Evolutionary conservation across 2,888 invertebrate genomes (phyloP), one percentile per base, ranked within the genome.

Genomic region (Choristoneura rosaceana): DNA sequence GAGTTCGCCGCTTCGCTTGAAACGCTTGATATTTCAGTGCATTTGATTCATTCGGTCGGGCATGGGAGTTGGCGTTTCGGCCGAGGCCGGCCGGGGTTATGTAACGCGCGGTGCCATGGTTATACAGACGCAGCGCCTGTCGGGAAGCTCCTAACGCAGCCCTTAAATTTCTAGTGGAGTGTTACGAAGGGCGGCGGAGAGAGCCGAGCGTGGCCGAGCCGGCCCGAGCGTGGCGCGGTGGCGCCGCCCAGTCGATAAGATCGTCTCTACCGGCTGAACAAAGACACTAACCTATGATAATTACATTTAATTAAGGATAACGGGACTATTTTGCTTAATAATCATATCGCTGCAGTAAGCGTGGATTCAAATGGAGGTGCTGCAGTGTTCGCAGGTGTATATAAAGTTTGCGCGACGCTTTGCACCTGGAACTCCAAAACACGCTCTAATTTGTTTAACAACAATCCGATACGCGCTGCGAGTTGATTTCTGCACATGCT

Each of bases 231-330:
- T 81, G 86, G 86, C 89, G 86, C 89, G 86, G 88, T 87, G 92
- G 92, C 90, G 91, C 93, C 93, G 93, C 94, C 94, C 92, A 94
- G 94, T 94, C 94, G 94, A 94, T 94, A 94, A 91, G 93, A 91
- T 91, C 88, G 90, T 91, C 92, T 93, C 92, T 87, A 89, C 90
- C 17, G 55, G 55, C 55, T 85, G 91, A 92, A 94, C 94, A 94
- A 94, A 94, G 93, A 92, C 92, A 91, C 90, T 91, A 91, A 90
- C 91, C 92, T 90, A 92, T 93, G 92, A 93, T 93, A 93, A 93
- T 94, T 93, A 94, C 90, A 90, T 91, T 91, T 92, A 92, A 92
- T 92, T 92, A 92, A 89, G 87, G 89, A 88, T 91, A 90, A 90
- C 90, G 86, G 82, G 85, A 87, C 87, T 90, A 88, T 90, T 90